Conservation (phyloP, 1,140 invertebrate genomes). For the Chrysomallon squamiferum region DNA sequence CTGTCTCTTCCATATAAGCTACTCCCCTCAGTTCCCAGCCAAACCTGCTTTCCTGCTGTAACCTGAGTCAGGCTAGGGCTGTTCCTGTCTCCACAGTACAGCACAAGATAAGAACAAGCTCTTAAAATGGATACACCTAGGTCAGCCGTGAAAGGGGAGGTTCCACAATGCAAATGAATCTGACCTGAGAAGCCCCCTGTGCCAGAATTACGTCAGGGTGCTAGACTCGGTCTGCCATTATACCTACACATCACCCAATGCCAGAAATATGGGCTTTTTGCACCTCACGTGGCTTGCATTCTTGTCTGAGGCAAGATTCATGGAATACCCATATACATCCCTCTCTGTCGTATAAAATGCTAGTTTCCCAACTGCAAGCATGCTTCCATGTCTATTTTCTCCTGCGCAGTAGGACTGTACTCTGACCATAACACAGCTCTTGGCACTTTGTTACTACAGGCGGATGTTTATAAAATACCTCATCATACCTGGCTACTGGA, state of each 20-base stretch:
- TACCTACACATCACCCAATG: slow-evolving; percentile 8
- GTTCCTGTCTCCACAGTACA: too few species aligned
- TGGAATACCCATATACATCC: slow-evolving; percentile 27
- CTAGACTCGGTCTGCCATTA: not conserved
- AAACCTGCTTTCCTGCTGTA: not conserved
- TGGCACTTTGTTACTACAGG: too few species aligned
- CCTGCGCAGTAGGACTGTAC: slow-evolving; percentile 2
- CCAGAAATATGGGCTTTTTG: slow-evolving; percentile 17
- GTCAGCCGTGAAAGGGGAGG: slow-evolving; percentile 3
- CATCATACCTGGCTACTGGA: too few species aligned
- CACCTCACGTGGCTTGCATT: slow-evolving; percentile 27
- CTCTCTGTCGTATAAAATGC: slow-evolving; percentile 26
- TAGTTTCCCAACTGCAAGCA: slow-evolving; percentile 19
- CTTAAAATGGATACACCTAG: slow-evolving; percentile 6
- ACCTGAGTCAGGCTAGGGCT: not conserved
- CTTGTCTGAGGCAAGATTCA: slow-evolving; percentile 13
- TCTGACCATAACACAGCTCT: slow-evolving; percentile 1
- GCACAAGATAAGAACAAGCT: not conserved
- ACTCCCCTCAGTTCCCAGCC: not conserved
- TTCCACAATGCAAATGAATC: slow-evolving; percentile 2
- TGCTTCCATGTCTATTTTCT: slow-evolving; percentile 12
- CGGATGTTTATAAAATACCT: too few species aligned
- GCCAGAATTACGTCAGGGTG: slow-evolving; percentile 4
- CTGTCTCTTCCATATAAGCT: slow-evolving; percentile 6
- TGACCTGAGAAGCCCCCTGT: not conserved